These are phyloP conservation scores for Adela reaumurella DNA, from an alignment of 2,888 invertebrate genomes.

Conservation along the genomic window DNA sequence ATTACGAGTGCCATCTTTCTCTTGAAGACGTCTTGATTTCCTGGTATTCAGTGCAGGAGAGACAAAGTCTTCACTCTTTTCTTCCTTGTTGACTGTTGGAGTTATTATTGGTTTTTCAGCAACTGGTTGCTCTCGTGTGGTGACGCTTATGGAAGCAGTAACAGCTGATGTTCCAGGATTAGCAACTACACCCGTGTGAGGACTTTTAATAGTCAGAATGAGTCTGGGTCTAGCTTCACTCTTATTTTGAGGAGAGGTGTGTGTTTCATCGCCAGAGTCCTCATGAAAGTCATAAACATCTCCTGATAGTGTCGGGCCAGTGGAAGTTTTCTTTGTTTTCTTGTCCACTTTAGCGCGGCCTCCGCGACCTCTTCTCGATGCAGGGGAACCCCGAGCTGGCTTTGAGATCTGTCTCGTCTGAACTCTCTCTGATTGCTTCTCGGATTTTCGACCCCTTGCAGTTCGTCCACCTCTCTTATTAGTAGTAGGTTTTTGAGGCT, in stretches of 20 bases:
- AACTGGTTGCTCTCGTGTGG: constrained; percentile 33
- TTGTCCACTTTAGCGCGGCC: constrained; percentile 52
- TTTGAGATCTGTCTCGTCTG: constrained; percentile 48
- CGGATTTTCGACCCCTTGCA: constrained; percentile 39
- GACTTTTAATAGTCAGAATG: constrained; percentile 78
- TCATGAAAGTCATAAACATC: constrained; percentile 91
- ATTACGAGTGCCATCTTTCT: constrained; percentile 70
- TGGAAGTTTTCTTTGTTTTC: constrained; percentile 40
- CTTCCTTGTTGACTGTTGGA: constrained; percentile 26
- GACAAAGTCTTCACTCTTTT: constrained; percentile 58
- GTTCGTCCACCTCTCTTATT: constrained; percentile 40
- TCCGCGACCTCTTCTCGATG: constrained; percentile 42
- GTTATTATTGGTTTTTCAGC: constrained; percentile 23
- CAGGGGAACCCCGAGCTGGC: constrained; percentile 27
- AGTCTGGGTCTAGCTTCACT: constrained; percentile 65
- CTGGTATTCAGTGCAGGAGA: constrained; percentile 68
- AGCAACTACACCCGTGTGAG: constrained; percentile 40
- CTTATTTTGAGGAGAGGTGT: constrained; percentile 32
- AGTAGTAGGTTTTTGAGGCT: constrained; percentile 9
- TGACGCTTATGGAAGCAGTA: constrained; percentile 37
- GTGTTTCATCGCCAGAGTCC: constrained; percentile 77
- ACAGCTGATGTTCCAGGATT: constrained; percentile 25
- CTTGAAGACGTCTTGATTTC: constrained; percentile 76
- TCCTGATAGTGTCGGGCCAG: constrained; percentile 57
- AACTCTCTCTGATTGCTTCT: constrained; percentile 33